phyloP scores from a whole-genome alignment of 2,888 invertebrate species.

The Agrenia bidenticulata region DNA sequence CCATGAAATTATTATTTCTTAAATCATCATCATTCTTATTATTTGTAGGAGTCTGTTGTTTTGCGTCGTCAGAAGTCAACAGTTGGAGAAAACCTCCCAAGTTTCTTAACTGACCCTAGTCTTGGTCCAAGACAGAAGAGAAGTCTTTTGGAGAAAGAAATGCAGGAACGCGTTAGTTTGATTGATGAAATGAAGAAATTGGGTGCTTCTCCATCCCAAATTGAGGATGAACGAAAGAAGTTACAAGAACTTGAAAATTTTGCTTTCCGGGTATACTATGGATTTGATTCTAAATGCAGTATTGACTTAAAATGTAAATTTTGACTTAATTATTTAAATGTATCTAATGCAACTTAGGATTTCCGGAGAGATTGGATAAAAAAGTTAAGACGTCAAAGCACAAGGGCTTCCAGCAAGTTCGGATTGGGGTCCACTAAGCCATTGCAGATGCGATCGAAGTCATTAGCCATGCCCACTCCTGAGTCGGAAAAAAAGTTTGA shows the following conservation, averaged over 20 bases:
- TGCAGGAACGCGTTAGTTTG: conserved; percentile 95
- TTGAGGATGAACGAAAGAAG: conserved; percentile 88
- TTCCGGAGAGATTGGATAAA: conserved; percentile 84
- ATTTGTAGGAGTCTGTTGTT: conserved; percentile 66
- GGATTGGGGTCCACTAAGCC: conserved; percentile 62
- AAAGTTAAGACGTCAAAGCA: conserved; percentile 79
- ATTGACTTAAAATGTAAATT: not conserved
- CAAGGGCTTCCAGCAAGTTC: conserved; percentile 70
- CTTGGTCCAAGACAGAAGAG: conserved; percentile 80
- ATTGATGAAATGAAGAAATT: conserved; percentile 86
- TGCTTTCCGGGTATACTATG: conserved; percentile 71
- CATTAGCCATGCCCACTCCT: conserved; percentile 72
- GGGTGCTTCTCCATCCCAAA: conserved; percentile 84
- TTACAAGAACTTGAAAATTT: conserved; percentile 90
- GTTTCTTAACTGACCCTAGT: conserved; percentile 77
- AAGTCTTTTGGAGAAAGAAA: conserved; percentile 91
- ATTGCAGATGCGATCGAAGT: conserved; percentile 70
- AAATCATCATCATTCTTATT: conserved; percentile 4
- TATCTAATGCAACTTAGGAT: no score
- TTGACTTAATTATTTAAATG: conserved; percentile 3
- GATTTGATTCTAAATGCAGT: not conserved
- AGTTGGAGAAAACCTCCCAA: conserved; percentile 71
- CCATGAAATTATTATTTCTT: no score
- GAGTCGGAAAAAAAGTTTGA: conserved; percentile 60
- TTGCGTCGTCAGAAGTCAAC: conserved; percentile 66